Evolutionary conservation across 1,140 invertebrate species (phyloP).

Genomic region (Cyclina sinensis): DNA sequence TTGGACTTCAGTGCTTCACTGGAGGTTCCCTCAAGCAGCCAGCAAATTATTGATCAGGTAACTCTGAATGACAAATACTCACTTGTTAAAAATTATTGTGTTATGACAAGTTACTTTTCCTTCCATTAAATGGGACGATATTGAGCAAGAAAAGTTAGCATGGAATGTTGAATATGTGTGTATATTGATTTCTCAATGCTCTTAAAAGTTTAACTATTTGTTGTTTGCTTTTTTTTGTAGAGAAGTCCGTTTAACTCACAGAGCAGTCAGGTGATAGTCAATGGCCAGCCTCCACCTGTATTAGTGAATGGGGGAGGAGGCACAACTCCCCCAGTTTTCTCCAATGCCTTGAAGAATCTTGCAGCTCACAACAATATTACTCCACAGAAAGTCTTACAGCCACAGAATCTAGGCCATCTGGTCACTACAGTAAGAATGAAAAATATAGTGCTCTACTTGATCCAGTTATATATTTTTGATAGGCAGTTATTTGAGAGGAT

Average conservation of each 20-base stretch:
- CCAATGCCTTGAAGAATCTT: slow-evolving; percentile 72
- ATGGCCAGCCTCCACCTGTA: neutral
- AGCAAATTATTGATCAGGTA: slow-evolving; percentile 35
- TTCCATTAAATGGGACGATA: too few species aligned
- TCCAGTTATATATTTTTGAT: too few species aligned
- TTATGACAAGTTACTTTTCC: too few species aligned
- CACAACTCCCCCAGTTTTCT: slow-evolving; percentile 60
- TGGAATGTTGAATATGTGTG: too few species aligned
- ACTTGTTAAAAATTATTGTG: too few species aligned
- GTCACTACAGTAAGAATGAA: slow-evolving; percentile 19
- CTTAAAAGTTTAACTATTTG: too few species aligned
- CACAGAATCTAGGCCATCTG: neutral
- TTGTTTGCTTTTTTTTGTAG: too few species aligned
- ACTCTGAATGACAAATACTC: neutral
- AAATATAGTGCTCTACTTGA: too few species aligned
- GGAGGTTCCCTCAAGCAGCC: neutral
- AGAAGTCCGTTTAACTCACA: neutral
- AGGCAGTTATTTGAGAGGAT: too few species aligned
- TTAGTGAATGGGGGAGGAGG: neutral
- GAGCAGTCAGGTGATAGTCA: neutral
- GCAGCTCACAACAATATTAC: slow-evolving; percentile 55
- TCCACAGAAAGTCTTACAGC: neutral
- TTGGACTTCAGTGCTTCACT: slow-evolving; percentile 62
- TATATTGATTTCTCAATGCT: too few species aligned
- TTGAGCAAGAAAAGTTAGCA: too few species aligned